Percentiles rank a stretch among this genome's conserved stretches.
These are phyloP conservation scores for Athripsodes cinereus DNA, from an alignment of 2,888 invertebrate genomes.

Conservation along the genomic window DNA sequence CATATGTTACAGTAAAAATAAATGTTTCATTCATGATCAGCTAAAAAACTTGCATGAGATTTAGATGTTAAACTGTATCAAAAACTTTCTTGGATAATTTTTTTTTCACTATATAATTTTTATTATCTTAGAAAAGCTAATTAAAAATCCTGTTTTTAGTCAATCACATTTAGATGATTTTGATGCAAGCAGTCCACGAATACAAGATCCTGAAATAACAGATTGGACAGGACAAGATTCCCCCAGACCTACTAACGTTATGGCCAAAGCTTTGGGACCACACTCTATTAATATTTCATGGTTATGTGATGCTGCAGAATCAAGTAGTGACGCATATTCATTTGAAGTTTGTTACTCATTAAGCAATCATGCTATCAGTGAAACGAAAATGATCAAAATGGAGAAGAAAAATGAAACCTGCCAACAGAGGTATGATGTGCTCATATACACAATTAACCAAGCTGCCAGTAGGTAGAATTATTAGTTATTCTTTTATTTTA, in stretches of 20 bases:
- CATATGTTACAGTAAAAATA: too few relatives aligned
- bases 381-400: background rate
- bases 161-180: background rate
- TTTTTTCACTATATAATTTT: background rate
- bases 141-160: background rate
- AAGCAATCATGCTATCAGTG: background rate
- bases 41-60: too few relatives aligned
- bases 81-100: background rate
- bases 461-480: too few relatives aligned
- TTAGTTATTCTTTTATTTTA: too few relatives aligned
- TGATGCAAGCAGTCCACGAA: background rate
- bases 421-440: background rate
- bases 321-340: constrained; percentile 16
- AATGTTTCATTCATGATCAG: too few relatives aligned
- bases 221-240: background rate
- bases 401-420: background rate
- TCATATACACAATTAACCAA: too few relatives aligned
- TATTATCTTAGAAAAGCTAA: background rate
- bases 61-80: too few relatives aligned
- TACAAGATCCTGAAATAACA: constrained; percentile 2
- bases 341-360: constrained; percentile 22
- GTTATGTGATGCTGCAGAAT: constrained; percentile 33
- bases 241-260: constrained; percentile 11
- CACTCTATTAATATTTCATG: constrained; percentile 37
- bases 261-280: constrained; percentile 25